A percentile compares a stretch with the other conserved stretches of the same genome.
These are phyloP conservation scores for Sycophila sp. DNA, from an alignment of 1,140 invertebrate genomes.

Conservation along the genomic window DNA sequence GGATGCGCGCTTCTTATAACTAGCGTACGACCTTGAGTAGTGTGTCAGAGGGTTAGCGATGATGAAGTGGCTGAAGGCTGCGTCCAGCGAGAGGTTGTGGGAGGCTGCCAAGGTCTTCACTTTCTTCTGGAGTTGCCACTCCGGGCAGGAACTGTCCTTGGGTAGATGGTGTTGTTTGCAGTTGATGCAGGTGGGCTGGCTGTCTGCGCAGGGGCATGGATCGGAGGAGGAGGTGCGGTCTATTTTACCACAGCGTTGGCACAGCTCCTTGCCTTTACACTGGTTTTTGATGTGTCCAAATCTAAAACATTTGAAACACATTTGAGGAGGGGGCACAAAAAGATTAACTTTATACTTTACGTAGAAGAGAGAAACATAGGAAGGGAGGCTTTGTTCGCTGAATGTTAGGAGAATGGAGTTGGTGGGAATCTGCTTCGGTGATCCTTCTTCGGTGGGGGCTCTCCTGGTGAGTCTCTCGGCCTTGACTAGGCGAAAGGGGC, in stretches of 20 bases:
- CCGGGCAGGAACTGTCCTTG: neutral
- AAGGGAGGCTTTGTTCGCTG: too few species aligned
- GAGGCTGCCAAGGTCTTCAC: neutral
- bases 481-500: too few species aligned
- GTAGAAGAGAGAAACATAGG: too few species aligned
- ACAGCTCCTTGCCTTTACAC: neutral
- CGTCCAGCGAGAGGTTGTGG: neutral
- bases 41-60: neutral
- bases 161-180: neutral
- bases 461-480: too few species aligned
- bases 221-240: neutral
- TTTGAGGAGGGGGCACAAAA: neutral
- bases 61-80: neutral
- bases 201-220: neutral
- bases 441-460: too few species aligned
- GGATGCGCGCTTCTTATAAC: neutral
- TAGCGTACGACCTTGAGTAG: neutral
- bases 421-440: too few species aligned
- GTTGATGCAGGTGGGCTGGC: neutral
- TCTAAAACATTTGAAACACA: neutral
- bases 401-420: too few species aligned
- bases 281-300: neutral
- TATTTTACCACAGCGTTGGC: neutral
- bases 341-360: neutral
- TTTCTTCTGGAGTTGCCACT: neutral